Conservation (phyloP, 1,140 invertebrate species). For the Sminthurides bifidus region DNA sequence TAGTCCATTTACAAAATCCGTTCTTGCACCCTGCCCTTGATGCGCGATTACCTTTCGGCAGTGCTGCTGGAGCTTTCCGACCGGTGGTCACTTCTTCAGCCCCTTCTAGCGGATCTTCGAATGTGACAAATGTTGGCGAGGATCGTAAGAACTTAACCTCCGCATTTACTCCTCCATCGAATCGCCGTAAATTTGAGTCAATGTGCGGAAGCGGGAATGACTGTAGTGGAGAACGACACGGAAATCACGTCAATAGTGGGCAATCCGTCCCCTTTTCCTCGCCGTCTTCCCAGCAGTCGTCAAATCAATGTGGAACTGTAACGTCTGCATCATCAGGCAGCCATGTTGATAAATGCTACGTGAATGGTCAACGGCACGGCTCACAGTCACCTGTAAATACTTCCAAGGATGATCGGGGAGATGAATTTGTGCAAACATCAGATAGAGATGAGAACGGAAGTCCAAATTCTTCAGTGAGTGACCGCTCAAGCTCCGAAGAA, state of each 20-base stretch:
- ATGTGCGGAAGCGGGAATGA: conserved; percentile 16
- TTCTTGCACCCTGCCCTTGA: conserved; percentile 39
- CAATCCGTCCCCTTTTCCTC: not conserved
- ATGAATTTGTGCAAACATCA: conserved; percentile 31
- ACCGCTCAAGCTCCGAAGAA: conserved; percentile 45
- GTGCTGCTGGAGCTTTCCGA: conserved; percentile 36
- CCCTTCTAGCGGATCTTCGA: not conserved
- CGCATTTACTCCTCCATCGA: conserved; percentile 40
- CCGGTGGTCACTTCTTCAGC: conserved; percentile 32
- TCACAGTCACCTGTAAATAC: conserved; percentile 22
- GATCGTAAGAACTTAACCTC: conserved; percentile 45
- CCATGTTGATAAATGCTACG: conserved; percentile 21
- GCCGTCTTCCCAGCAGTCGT: conserved; percentile 5
- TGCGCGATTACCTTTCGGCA: conserved; percentile 37
- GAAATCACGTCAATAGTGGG: not conserved
- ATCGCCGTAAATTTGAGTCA: conserved; percentile 27
- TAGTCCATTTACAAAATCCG: conserved; percentile 44
- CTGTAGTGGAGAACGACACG: not conserved
- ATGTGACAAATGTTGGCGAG: too few relatives aligned
- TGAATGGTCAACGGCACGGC: conserved; percentile 23
- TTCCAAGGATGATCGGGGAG: conserved; percentile 16
- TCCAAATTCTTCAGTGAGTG: conserved; percentile 44
- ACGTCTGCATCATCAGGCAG: conserved; percentile 1
- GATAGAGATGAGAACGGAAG: conserved; percentile 43
- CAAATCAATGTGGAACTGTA: too few relatives aligned